Evolutionary conservation across 2,888 invertebrate species (phyloP), one percentile per base, ranked within the genome.

Genomic region (Limnephilus lunatus): DNA sequence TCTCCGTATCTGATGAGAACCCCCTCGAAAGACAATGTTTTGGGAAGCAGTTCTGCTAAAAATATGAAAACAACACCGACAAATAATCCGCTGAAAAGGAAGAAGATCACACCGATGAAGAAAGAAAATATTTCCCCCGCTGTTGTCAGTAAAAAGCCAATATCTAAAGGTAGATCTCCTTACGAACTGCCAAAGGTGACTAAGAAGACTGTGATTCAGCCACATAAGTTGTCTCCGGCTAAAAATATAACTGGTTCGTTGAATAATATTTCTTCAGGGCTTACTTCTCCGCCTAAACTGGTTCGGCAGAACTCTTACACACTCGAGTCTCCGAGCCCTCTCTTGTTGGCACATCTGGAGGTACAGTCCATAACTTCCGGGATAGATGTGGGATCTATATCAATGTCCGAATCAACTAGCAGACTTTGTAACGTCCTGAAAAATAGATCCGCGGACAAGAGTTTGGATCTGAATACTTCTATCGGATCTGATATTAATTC

Each of bases 241-340:
- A 93, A 93, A 86, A 93, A 93, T 92, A 91, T 93, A 12, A 93
- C 96, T 12, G 96, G 96, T 2, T 96, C 96, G n/a, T 94, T 96
- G 0, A 95, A 95, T 93, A 95, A 96, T 93, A 94, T 96, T 90
- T 95, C 96, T 91, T 95, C 94, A 19, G 95, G 95, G 14, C 95
- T 95, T 93, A 93, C 94, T 2, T 94, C 94, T 91, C 93, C 92
- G 25, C 95, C 96, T 9, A 95, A 95, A 94, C 95, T 98, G 91
- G 96, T 97, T 19, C 96, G 98, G 90, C 98, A 98, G 94, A 97
- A 97, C 93, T 98, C 98, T 0, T 98, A 98, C 94, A 97, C 98
- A 0, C 95, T 98, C 87, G 97, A 98, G 0, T 96, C 97, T 35
- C 98, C 98, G 0, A 98, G 98, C 94, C 98, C 98, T 0, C 97